These are phyloP conservation scores for Xiphophorus birchmanni DNA, from an alignment of 2,797 vertebrate genomes.

Conservation along the genomic window DNA sequence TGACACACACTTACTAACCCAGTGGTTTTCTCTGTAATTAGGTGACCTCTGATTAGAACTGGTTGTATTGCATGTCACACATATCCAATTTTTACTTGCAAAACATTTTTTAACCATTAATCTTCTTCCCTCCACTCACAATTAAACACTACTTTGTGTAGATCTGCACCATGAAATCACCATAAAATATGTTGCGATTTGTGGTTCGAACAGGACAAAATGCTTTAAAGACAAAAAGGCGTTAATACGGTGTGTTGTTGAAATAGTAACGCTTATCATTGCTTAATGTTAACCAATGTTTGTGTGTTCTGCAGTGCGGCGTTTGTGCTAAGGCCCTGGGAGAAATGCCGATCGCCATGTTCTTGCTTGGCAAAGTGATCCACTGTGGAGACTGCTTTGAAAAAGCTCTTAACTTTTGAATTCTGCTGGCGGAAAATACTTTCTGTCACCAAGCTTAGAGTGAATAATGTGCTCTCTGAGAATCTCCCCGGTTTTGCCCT, in stretches of 20 bases:
- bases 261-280: slow-evolving; percentile 5
- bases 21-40: neutral
- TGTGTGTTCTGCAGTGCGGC: slow-evolving; percentile 62
- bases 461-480: slow-evolving; percentile 50
- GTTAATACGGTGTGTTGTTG: neutral
- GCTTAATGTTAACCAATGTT: slow-evolving; percentile 13
- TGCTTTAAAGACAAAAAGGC: neutral
- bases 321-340: slow-evolving; percentile 62
- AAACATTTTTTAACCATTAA: neutral
- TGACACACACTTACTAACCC: neutral
- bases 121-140: neutral
- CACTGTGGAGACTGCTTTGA: slow-evolving; percentile 68
- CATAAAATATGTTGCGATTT: neutral
- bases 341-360: slow-evolving; percentile 65
- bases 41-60: neutral
- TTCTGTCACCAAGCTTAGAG: slow-evolving; percentile 13
- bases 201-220: neutral
- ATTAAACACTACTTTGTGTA: neutral
- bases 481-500: slow-evolving; percentile 19
- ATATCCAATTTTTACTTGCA: neutral
- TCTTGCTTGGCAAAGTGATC: slow-evolving; percentile 52
- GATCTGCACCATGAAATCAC: neutral
- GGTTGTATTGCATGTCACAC: neutral
- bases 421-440: slow-evolving; percentile 33
- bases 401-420: slow-evolving; percentile 22